Evolutionary conservation across 2,797 vertebrate species (phyloP).

Genomic region (Hafferia zeledoni): DNA sequence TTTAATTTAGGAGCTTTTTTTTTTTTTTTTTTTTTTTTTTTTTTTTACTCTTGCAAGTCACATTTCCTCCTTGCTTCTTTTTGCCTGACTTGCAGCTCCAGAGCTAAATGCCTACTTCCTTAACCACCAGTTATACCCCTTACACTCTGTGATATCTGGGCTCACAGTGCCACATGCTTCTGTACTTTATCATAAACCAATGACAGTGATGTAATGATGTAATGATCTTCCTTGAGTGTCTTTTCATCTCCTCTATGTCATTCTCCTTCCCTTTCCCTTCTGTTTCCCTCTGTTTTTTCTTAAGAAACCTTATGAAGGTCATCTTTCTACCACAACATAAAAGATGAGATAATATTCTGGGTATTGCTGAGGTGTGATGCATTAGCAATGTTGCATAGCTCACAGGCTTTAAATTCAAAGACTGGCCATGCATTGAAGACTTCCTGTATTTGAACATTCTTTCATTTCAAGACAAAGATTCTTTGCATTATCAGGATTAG

Average conservation of each 20-base stretch:
- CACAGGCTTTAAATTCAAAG: not conserved
- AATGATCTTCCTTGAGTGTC: not conserved
- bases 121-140: not conserved
- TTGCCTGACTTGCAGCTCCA: not conserved
- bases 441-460: not conserved
- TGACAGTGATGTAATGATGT: not conserved
- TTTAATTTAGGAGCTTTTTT: not conserved
- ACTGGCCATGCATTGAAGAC: not conserved
- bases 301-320: not conserved
- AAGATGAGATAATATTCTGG: not conserved
- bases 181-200: not conserved
- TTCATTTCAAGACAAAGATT: no score
- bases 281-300: not conserved
- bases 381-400: not conserved
- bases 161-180: not conserved
- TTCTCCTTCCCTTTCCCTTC: not conserved
- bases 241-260: not conserved
- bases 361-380: not conserved
- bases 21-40: not conserved
- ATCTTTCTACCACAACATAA: not conserved
- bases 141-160: not conserved
- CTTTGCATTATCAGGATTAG: not conserved
- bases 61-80: not conserved
- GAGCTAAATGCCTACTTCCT: not conserved
- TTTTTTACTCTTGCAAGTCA: not conserved